Evolutionary conservation across 2,797 vertebrate species (phyloP), one percentile per base, ranked within the genome.

Genomic region (Labroides dimidiatus): DNA sequence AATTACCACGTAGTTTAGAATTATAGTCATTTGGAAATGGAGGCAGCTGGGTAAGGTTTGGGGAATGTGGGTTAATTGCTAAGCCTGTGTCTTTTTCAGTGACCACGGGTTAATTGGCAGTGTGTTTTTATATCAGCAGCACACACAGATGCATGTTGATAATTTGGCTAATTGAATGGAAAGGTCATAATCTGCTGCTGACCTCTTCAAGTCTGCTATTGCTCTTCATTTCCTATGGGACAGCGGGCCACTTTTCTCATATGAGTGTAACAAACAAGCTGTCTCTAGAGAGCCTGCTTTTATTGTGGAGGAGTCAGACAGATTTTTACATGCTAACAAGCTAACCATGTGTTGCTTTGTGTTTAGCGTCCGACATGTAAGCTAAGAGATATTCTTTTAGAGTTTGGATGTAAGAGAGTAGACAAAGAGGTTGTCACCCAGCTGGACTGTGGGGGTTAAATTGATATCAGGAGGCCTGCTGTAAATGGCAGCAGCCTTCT

Each of bases 1-100:
- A 95, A 94, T 91, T 83, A 88, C 90, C 89, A 92, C 75, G 85
- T 91, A 93, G 84, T 90, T 87, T 86, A 85, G 89, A 93, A 95
- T 94, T 94, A 94, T 92, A 95, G 94, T 93, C 64, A 89, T 94
- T 92, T 89, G 64, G 81, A 86, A 87, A 90, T 39, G 49, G 64
- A 84, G 80, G 86, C 91, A 90, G 91, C 89, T 89, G 93, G 84
- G 83, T 76, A 71, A 50, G 69, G 74, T 86, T 74, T 83, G 80
- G 82, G 80, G 85, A 90, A 89, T 89, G 87, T 78, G 86, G 90
- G 75, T 72, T 93, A 92, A 93, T 93, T 93, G 88, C 85, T 84
- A 66, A 87, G 84, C 74, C 73, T 68, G 75, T 80, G 88, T 84
- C 77, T 82, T 91, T 91, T 24, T 84, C 87, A 78, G 62, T 80